A percentile compares a stretch with the other conserved stretches of the same genome.
These are phyloP conservation scores for Hecatera dysodea DNA, from an alignment of 2,888 invertebrate genomes.

Conservation along the genomic window DNA sequence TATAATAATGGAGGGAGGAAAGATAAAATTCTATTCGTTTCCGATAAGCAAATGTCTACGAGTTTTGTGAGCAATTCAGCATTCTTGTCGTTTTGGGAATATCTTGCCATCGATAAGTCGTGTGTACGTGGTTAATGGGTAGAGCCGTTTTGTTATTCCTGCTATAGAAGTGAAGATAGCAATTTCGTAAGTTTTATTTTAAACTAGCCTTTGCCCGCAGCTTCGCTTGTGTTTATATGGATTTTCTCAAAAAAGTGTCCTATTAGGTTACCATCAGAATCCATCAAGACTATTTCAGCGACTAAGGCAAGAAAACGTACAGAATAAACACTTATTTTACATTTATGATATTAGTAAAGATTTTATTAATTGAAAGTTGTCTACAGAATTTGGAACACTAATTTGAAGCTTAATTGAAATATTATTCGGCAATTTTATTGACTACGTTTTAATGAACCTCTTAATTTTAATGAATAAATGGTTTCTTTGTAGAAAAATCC, in stretches of 20 bases:
- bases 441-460: neutral
- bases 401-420: conserved; percentile 20
- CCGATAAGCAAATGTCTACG: neutral
- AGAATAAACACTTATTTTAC: too few species aligned
- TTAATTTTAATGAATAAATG: conserved; percentile 6
- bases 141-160: neutral
- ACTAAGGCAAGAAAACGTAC: too few species aligned
- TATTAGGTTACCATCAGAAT: too few species aligned
- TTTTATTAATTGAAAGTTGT: neutral
- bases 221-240: too few species aligned
- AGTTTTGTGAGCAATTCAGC: neutral
- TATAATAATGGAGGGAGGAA: neutral
- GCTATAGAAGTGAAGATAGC: neutral
- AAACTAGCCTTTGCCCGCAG: neutral
- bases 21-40: neutral
- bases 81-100: neutral
- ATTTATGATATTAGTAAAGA: neutral
- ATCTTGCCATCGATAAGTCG: neutral
- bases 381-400: neutral
- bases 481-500: conserved; percentile 4
- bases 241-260: too few species aligned
- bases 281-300: too few species aligned
- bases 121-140: neutral
- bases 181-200: neutral
- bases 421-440: neutral